phyloP scores from a whole-genome alignment of 2,113 vertebrate genomes.

The Corapipo altera region DNA sequence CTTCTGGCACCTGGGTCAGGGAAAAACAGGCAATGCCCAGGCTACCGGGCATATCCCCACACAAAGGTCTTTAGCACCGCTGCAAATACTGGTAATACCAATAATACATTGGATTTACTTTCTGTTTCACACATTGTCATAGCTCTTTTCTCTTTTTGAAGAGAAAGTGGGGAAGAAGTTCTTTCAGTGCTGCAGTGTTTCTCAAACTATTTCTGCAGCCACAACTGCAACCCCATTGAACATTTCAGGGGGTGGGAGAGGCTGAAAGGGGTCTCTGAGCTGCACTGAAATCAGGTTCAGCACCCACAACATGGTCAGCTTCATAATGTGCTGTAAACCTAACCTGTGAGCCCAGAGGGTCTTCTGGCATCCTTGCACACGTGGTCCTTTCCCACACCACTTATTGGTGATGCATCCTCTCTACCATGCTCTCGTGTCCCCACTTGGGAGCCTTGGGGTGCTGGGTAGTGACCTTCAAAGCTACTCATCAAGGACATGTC shows the following conservation, averaged over 20 bases:
- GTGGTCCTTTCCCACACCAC: background rate
- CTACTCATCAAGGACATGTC: background rate
- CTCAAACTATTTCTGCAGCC: background rate
- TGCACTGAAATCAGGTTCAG: background rate
- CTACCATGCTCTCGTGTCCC: background rate
- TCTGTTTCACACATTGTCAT: background rate
- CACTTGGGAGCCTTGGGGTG: background rate
- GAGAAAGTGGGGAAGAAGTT: background rate
- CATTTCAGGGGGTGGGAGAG: background rate
- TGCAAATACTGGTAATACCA: background rate
- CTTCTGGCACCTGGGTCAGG: background rate
- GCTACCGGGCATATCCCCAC: background rate
- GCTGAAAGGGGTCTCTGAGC: background rate
- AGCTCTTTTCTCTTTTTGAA: background rate
- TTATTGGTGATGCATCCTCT: no score
- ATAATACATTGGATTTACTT: background rate
- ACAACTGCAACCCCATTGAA: background rate
- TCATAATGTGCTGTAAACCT: background rate
- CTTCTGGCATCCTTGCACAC: background rate
- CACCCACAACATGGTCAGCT: accelerated
- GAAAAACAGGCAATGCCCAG: background rate
- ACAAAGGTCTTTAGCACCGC: background rate
- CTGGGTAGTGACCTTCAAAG: background rate
- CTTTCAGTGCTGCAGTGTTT: background rate
- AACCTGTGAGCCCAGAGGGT: background rate